A percentile compares a stretch with the other conserved stretches of the same genome.
These are phyloP conservation scores for Scaptomyza tumidula DNA, from an alignment of 2,888 invertebrate genomes.

Conservation along the genomic window DNA sequence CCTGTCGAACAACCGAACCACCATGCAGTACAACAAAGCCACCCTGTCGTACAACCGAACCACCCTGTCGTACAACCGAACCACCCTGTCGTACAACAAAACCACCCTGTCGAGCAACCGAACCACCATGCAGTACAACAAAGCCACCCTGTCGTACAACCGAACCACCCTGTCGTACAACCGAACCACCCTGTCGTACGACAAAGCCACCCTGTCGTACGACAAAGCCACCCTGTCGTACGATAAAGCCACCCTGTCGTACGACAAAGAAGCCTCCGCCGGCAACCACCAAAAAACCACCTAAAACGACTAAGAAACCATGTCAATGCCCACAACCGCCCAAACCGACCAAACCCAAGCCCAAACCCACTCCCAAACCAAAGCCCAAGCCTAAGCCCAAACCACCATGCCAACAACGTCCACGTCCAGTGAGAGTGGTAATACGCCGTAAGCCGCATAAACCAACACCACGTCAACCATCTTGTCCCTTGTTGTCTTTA, in stretches of 20 bases:
- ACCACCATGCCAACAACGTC: not conserved
- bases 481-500: not conserved
- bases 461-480: not conserved
- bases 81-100: no score
- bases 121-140: no score
- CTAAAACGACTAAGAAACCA: not conserved
- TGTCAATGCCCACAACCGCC: not conserved
- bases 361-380: not conserved
- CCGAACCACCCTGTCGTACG: no score
- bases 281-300: not conserved
- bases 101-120: no score
- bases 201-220: no score
- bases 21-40: no score
- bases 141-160: no score
- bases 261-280: no score
- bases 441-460: not conserved
- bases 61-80: no score
- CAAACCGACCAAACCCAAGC: not conserved
- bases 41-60: no score
- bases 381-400: not conserved
- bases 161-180: no score
- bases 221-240: no score
- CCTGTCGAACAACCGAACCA: not conserved
- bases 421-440: not conserved
- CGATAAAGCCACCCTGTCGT: not conserved